Base-by-base conservation (phyloP, 2,113 vertebrate genomes). In the Petaurus breviceps region DNA sequence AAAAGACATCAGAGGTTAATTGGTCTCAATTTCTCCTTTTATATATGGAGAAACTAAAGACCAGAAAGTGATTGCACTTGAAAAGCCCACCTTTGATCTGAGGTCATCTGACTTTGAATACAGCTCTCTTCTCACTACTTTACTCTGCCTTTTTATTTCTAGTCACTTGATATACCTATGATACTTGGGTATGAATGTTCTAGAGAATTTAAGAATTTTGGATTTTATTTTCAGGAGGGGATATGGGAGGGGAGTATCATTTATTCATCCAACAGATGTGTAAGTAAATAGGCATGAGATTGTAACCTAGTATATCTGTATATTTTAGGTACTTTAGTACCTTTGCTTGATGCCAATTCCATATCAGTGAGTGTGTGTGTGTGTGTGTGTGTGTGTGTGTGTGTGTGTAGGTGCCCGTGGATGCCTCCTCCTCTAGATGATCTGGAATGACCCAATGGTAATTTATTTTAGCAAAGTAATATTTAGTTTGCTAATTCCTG, bases 401-500 rank as follows among this genome's bases (percentile, higher is more conserved):
- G 6, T 12, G 28, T 1, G 3, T 51, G 3, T 51, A 16, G 26
- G 25, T 37, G 3, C 23, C 19, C 8, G 24, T n/a, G 12, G 52
- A 24, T 94, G 46, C 94, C 51, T 94, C 23, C 91, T 96, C 97
- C 68, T 90, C 16, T 96, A 37, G 92, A 28, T 94, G 90, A 93
- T 92, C 47, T 94, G 91, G 89, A 47, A 92, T 97, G 89, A 92
- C 91, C 61, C 94, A 92, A 53, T 51, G 90, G 90, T 95, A 95
- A 95, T 97, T 96, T 96, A 95, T 50, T 95, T 94, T 14, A 31
- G 94, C 92, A 55, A 92, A 57, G 91, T 91, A 96, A 97, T 96
- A 96, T 92, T 94, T 97, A 94, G 92, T 54, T 92, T 24, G 97
- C 92, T 97, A 93, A 97, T 96, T 97, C 97, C 84, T 93, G 24